phyloP scores from a whole-genome alignment of 2,888 invertebrate genomes.

The Athalia circularis region DNA sequence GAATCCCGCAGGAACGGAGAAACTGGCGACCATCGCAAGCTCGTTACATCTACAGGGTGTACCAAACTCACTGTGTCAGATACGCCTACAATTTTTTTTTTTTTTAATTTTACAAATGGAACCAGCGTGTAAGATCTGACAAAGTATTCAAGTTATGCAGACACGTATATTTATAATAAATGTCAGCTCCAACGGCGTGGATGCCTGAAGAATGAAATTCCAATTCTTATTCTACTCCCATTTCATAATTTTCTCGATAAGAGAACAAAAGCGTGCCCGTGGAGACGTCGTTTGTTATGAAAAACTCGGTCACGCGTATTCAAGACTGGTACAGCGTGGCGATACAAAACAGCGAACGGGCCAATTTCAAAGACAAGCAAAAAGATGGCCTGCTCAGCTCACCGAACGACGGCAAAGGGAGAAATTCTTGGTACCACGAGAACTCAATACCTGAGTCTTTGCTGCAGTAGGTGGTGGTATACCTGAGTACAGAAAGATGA shows the following conservation, averaged over 20 bases:
- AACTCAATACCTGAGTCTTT: slow-evolving; percentile 21
- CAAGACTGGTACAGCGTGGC: background rate
- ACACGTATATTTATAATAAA: background rate
- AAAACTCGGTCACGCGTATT: slow-evolving; percentile 31
- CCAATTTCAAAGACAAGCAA: slow-evolving; percentile 25
- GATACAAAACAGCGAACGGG: slow-evolving; percentile 24
- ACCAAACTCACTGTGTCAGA: background rate
- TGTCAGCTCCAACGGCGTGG: background rate
- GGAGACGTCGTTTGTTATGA: slow-evolving; percentile 5
- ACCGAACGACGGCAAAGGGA: slow-evolving; percentile 13
- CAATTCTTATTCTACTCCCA: background rate
- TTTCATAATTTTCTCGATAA: background rate
- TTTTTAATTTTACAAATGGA: too few relatives aligned
- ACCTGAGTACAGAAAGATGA: slow-evolving; percentile 11
- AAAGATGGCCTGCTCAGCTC: too few relatives aligned
- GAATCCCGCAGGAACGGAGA: slow-evolving; percentile 28
- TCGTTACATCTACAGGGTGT: slow-evolving; percentile 14
- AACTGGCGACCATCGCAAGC: slow-evolving; percentile 15
- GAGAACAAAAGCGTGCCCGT: background rate
- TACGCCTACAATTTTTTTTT: background rate
- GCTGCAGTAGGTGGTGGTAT: slow-evolving; percentile 4
- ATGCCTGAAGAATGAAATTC: background rate
- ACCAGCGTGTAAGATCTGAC: too few relatives aligned
- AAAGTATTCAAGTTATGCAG: too few relatives aligned
- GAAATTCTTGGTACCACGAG: slow-evolving; percentile 12